phyloP scores from a whole-genome alignment of 2,888 invertebrate genomes.

The Ectemnius cavifrons region DNA sequence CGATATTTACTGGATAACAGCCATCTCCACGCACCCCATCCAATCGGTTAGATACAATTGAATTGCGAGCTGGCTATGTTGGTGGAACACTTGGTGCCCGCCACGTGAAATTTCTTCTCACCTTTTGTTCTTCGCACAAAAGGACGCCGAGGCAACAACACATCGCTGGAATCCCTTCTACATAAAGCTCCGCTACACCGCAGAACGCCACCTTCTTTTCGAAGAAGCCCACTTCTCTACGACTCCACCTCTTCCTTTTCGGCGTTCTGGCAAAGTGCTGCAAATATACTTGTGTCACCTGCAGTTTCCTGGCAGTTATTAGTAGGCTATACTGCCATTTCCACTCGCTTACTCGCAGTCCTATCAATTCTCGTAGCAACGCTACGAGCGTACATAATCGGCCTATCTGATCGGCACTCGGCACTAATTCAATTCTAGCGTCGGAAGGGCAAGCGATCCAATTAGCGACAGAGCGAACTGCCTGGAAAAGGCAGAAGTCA shows the following conservation, averaged over 20 bases:
- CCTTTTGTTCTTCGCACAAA: conserved; percentile 29
- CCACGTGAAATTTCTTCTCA: conserved; percentile 32
- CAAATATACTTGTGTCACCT: too few relatives aligned
- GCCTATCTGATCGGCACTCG: too few relatives aligned
- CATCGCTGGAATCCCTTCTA: not conserved
- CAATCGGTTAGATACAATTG: conserved; percentile 38
- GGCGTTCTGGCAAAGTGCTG: too few relatives aligned
- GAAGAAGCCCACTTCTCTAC: too few relatives aligned
- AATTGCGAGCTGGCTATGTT: conserved; percentile 21
- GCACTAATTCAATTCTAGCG: conserved; percentile 25
- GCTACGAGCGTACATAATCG: too few relatives aligned
- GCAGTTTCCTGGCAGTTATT: too few relatives aligned
- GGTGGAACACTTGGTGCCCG: conserved; percentile 11
- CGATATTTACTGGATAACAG: conserved; percentile 15
- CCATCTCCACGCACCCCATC: conserved; percentile 27
- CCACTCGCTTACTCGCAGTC: too few relatives aligned
- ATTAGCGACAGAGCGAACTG: conserved; percentile 22
- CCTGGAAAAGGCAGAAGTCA: conserved; percentile 15
- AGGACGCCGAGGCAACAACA: not conserved
- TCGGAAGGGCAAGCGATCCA: conserved; percentile 21
- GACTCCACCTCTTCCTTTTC: too few relatives aligned
- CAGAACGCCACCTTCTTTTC: not conserved
- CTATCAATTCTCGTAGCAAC: too few relatives aligned
- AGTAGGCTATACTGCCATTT: too few relatives aligned
- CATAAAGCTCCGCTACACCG: not conserved